A percentile compares a stretch with the other conserved stretches of the same genome.
phyloP scores from a whole-genome alignment of 1,140 invertebrate species.

The Cydia splendana region DNA sequence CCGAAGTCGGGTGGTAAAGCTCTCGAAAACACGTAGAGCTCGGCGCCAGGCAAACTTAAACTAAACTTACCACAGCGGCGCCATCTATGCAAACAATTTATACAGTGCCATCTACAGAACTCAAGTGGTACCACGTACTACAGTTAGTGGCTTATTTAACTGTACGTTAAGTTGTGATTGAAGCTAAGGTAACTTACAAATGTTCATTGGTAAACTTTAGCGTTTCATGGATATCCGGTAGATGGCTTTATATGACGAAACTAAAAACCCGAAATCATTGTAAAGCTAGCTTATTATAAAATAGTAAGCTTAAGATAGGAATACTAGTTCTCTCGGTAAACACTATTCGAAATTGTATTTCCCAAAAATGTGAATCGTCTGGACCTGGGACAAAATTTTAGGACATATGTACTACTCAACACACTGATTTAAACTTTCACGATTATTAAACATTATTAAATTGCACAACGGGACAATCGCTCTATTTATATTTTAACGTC shows the following conservation, averaged over 20 bases:
- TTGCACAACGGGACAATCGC: too few relatives aligned
- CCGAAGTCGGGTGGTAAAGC: background rate
- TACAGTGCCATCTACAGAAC: slow-evolving; percentile 2
- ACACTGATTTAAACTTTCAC: too few relatives aligned
- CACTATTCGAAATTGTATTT: too few relatives aligned
- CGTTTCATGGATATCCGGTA: background rate
- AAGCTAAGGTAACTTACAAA: background rate
- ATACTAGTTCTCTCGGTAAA: too few relatives aligned
- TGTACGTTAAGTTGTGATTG: background rate
- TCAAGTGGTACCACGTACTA: background rate
- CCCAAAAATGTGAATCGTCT: too few relatives aligned
- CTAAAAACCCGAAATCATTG: too few relatives aligned
- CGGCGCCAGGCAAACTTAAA: slow-evolving; percentile 25
- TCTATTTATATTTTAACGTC: too few relatives aligned
- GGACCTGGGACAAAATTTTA: too few relatives aligned
- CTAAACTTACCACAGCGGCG: slow-evolving; percentile 21
- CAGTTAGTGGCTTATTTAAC: background rate
- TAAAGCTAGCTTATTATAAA: too few relatives aligned
- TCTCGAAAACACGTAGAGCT: slow-evolving; percentile 11
- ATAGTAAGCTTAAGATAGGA: too few relatives aligned
- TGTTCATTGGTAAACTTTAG: background rate
- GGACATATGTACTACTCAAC: too few relatives aligned
- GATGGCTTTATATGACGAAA: slow-evolving; percentile 4
- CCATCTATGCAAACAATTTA: background rate
- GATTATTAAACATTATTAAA: too few relatives aligned